phyloP scores from a whole-genome alignment of 1,140 invertebrate genomes.

The Muscidifurax raptorellus region DNA sequence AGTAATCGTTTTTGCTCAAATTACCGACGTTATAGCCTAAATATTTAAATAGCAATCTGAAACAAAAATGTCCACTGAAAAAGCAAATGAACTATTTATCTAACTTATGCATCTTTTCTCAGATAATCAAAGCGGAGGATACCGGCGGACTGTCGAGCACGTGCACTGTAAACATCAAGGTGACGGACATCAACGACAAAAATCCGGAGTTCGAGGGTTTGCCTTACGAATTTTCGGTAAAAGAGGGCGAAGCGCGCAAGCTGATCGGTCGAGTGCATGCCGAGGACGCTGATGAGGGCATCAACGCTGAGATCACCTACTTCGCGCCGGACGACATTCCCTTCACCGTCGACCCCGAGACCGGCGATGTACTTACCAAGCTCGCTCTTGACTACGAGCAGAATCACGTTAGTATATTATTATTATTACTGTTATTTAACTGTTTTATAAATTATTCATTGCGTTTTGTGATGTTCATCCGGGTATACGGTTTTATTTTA shows the following conservation, averaged over 20 bases:
- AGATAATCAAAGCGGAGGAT: conserved; percentile 91
- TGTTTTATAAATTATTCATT: neutral
- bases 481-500: conserved; percentile 53
- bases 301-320: conserved; percentile 81
- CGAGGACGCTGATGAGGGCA: conserved; percentile 87
- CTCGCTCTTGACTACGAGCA: conserved; percentile 89
- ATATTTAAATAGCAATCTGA: too few relatives aligned
- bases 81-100: too few relatives aligned
- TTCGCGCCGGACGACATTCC: conserved; percentile 86
- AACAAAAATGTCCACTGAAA: too few relatives aligned
- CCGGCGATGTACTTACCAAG: conserved; percentile 86
- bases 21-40: neutral
- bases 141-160: conserved; percentile 87
- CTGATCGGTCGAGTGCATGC: conserved; percentile 88
- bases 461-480: neutral
- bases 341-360: conserved; percentile 86
- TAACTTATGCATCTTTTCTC: conserved; percentile 53
- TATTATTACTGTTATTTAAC: neutral
- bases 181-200: conserved; percentile 94
- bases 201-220: conserved; percentile 87
- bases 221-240: conserved; percentile 88
- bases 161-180: conserved; percentile 89
- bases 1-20: neutral
- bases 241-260: conserved; percentile 84
- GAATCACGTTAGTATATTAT: conserved; percentile 78